These are phyloP conservation scores for Copidosoma floridanum DNA, from an alignment of 1,140 invertebrate species.

Conservation along the genomic window DNA sequence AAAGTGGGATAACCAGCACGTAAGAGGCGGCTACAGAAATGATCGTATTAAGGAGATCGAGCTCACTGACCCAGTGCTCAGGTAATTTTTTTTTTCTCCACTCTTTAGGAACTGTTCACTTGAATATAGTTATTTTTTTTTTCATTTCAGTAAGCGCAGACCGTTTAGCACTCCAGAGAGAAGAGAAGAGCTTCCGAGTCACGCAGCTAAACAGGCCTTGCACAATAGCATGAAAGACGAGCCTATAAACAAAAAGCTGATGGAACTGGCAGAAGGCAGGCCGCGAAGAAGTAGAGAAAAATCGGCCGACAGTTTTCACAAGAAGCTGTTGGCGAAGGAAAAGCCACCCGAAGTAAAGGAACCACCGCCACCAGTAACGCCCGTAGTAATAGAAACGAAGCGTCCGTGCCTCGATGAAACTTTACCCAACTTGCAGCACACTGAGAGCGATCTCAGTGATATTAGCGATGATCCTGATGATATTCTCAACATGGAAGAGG, in stretches of 20 bases:
- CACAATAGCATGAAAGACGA: slow-evolving; percentile 55
- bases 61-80: slow-evolving; percentile 37
- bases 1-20: slow-evolving; percentile 53
- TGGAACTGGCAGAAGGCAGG: slow-evolving; percentile 53
- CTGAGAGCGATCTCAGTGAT: slow-evolving; percentile 77
- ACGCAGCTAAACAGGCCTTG: slow-evolving; percentile 46
- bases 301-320: slow-evolving; percentile 45
- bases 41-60: slow-evolving; percentile 52
- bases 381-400: too few species aligned
- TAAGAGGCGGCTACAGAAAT: slow-evolving; percentile 48
- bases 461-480: slow-evolving; percentile 85
- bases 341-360: slow-evolving; percentile 50
- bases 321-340: slow-evolving; percentile 45
- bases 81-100: slow-evolving; percentile 29
- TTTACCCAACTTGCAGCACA: slow-evolving; percentile 58
- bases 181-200: slow-evolving; percentile 45
- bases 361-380: slow-evolving; percentile 28
- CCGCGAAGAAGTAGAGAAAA: slow-evolving; percentile 48
- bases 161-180: slow-evolving; percentile 46
- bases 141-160: slow-evolving; percentile 40
- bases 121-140: background rate
- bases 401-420: slow-evolving; percentile 54
- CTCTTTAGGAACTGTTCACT: too few species aligned
- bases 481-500: slow-evolving; percentile 76
- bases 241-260: slow-evolving; percentile 55